These are phyloP conservation scores for Drosophila cognata DNA, from an alignment of 2,888 invertebrate genomes.

Conservation along the genomic window DNA sequence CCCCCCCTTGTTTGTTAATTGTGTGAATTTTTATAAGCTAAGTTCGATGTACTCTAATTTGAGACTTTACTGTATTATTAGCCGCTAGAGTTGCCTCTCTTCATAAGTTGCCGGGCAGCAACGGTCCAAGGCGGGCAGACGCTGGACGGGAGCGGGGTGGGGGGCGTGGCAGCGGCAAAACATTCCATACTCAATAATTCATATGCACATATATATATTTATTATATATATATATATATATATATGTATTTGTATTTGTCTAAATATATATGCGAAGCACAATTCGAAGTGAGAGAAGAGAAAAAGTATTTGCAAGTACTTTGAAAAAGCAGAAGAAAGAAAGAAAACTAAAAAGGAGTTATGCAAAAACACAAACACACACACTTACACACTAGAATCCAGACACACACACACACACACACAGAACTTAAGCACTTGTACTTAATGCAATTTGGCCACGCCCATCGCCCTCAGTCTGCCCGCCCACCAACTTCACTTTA, in stretches of 20 bases:
- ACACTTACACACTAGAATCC: not conserved
- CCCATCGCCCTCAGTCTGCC: slow-evolving; percentile 54
- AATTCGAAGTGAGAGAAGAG: slow-evolving; percentile 32
- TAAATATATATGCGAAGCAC: slow-evolving; percentile 5
- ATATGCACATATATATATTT: slow-evolving; percentile 1
- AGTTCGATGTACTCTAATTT: slow-evolving; percentile 71
- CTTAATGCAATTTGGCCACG: slow-evolving; percentile 74
- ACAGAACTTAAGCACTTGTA: slow-evolving; percentile 75
- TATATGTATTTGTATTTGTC: slow-evolving; percentile 8
- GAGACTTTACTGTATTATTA: slow-evolving; percentile 62
- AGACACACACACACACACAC: slow-evolving; percentile 21
- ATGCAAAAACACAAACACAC: slow-evolving; percentile 23
- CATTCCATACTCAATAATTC: slow-evolving; percentile 51
- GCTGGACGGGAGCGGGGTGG: not conserved
- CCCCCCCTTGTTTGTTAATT: slow-evolving; percentile 64
- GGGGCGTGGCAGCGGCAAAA: slow-evolving; percentile 55
- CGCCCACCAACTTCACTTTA: slow-evolving; percentile 68
- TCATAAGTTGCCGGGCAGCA: slow-evolving; percentile 27
- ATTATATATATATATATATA: slow-evolving; percentile 3
- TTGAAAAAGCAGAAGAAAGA: slow-evolving; percentile 27
- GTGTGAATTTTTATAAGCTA: slow-evolving; percentile 61
- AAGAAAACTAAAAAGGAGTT: slow-evolving; percentile 1
- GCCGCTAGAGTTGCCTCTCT: slow-evolving; percentile 47
- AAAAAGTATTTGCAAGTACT: slow-evolving; percentile 63
- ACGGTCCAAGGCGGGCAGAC: slow-evolving; percentile 59